Base-by-base conservation (phyloP, 2,888 invertebrate genomes). In the Athalia rosae region DNA sequence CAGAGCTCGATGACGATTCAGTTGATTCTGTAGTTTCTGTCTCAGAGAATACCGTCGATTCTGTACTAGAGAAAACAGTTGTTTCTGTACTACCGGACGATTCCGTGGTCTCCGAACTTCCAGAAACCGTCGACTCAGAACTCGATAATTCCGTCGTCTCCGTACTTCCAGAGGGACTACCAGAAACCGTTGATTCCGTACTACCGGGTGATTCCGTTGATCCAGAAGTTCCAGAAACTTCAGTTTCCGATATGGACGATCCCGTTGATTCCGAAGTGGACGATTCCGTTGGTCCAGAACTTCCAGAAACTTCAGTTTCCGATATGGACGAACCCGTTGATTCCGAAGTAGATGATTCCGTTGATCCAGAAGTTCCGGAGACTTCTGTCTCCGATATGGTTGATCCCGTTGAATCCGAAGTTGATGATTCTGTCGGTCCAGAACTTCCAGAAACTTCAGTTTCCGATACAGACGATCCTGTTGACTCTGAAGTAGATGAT, bases 121-220 rank as follows among this genome's bases (percentile, higher is more conserved):
- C 8, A 58, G 58, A 15, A 7, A 8, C 64, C 8, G 81, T 79
- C 11, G 81, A 79, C 7, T 79, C 83, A 4, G 84, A 63, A 11
- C 45, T 63, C 63, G 45, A 28, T 5, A 11, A 67, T 11, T 1
- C 11, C 0, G 41, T 0, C 41, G 67, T 28, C 11, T 50, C 28
- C 9, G 28, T 5, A 11, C 50, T 50, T n/a, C 28, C 48, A 5
- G 50, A 11, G 4, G 28, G 5, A 11, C 50, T 50, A n/a, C 28
- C 48, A 5, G 50, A 11, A 4, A 6, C 48, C 1, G 28, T 8
- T 15, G n/a, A 48, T 11, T 66, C 1, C 66, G 50, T 1, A 28
- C 28, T 28, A n/a, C n/a, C n/a, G 28, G 28, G 63, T 66, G 64
- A 53, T 63, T 53, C 80, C 43, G 41, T 83, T 3, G 81, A 79